Evolutionary conservation across 2,113 vertebrate species (phyloP).

Genomic region (Butorides virescens): DNA sequence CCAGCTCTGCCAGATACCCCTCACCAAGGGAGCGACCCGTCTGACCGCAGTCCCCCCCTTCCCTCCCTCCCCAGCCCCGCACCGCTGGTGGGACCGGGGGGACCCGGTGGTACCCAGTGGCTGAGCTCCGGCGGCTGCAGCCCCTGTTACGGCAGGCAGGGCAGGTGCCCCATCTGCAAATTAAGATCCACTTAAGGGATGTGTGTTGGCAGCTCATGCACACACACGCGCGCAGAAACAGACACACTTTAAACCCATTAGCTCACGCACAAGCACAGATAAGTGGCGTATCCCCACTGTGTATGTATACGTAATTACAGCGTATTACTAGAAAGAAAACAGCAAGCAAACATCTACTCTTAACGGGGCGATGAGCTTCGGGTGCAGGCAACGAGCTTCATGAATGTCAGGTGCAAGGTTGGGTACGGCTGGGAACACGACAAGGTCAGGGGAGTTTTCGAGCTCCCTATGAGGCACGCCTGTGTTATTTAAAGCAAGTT

Average conservation of each 20-base stretch:
- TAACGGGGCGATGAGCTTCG: rapidly evolving
- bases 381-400: rapidly evolving
- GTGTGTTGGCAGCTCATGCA: neutral
- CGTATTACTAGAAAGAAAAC: neutral
- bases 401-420: neutral
- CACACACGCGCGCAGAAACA: neutral
- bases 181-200: neutral
- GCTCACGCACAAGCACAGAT: neutral
- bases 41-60: rapidly evolving
- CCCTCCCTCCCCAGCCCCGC: neutral
- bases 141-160: neutral
- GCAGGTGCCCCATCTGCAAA: neutral
- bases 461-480: neutral
- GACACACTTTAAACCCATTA: neutral
- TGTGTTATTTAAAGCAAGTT: neutral
- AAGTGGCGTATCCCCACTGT: neutral
- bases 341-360: neutral
- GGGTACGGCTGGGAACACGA: rapidly evolving
- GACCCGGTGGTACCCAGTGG: neutral
- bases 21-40: rapidly evolving
- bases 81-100: rapidly evolving
- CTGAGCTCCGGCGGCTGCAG: neutral
- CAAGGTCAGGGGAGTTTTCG: neutral
- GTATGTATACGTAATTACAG: neutral
- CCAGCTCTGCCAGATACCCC: too few species aligned